Percentiles rank a stretch among this genome's conserved stretches.
Evolutionary conservation across 1,140 invertebrate genomes (phyloP).

Genomic region (Trichomalopsis sarcophagae): DNA sequence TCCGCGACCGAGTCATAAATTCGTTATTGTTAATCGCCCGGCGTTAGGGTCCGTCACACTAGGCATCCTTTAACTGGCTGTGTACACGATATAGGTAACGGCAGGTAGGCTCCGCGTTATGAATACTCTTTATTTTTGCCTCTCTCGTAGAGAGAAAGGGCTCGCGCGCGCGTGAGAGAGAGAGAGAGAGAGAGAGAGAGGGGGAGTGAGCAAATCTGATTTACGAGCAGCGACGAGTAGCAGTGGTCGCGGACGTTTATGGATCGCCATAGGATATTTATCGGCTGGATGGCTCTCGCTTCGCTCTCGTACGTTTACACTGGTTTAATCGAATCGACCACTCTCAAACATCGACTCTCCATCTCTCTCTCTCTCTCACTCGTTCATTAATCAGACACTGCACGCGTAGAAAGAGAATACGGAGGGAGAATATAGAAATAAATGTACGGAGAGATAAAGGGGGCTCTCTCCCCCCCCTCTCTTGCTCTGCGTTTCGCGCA

Average conservation of each 20-base stretch:
- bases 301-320: slow-evolving; percentile 58
- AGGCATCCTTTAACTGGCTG: neutral
- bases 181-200: neutral
- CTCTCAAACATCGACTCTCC: neutral
- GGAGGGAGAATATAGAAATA: slow-evolving; percentile 13
- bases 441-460: neutral
- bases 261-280: slow-evolving; percentile 62
- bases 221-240: slow-evolving; percentile 29
- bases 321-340: slow-evolving; percentile 64
- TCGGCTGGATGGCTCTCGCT: slow-evolving; percentile 45
- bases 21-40: slow-evolving; percentile 30
- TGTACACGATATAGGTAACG: neutral
- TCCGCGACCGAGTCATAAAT: neutral
- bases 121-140: slow-evolving; percentile 29
- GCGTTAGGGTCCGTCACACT: slow-evolving; percentile 7
- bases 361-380: neutral
- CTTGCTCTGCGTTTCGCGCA: no score
- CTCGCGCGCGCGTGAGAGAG: neutral
- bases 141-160: neutral
- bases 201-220: slow-evolving; percentile 39
- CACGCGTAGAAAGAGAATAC: neutral
- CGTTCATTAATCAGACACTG: slow-evolving; percentile 58
- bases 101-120: neutral
- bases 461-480: neutral
- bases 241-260: slow-evolving; percentile 58